These are phyloP conservation scores for Sympetrum striolatum DNA, from an alignment of 2,888 invertebrate species.

Conservation along the genomic window DNA sequence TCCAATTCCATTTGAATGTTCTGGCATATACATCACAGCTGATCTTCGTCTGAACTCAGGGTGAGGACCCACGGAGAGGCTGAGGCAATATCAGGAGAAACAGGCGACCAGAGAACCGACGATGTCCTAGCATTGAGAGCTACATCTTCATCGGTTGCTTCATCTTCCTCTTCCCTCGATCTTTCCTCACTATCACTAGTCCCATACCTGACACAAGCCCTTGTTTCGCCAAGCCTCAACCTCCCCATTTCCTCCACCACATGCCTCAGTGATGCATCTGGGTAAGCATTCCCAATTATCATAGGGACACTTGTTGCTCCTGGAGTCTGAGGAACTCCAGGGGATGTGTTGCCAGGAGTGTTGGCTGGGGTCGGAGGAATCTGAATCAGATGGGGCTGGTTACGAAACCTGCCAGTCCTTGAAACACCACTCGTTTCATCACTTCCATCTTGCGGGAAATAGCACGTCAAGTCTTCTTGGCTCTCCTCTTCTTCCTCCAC, in stretches of 20 bases:
- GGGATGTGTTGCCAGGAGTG: constrained; percentile 48
- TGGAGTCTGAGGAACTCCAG: constrained; percentile 48
- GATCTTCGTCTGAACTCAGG: background rate
- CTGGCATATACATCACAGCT: background rate
- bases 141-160: background rate
- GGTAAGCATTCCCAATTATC: background rate
- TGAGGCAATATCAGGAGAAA: constrained; percentile 4
- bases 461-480: background rate
- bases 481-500: background rate
- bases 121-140: background rate
- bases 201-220: background rate
- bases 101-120: constrained; percentile 14
- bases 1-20: background rate
- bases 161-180: background rate
- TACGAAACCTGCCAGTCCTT: background rate
- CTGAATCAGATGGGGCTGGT: background rate
- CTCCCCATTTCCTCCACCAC: constrained; percentile 47
- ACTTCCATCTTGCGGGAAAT: background rate
- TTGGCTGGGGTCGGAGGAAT: constrained; percentile 46
- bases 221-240: constrained; percentile 15
- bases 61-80: constrained; percentile 12
- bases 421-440: background rate
- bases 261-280: constrained; percentile 17
- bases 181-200: background rate
- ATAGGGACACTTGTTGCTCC: constrained; percentile 29